Base-by-base conservation (phyloP, 2,888 invertebrate species). In the Stegophylla sp. region DNA sequence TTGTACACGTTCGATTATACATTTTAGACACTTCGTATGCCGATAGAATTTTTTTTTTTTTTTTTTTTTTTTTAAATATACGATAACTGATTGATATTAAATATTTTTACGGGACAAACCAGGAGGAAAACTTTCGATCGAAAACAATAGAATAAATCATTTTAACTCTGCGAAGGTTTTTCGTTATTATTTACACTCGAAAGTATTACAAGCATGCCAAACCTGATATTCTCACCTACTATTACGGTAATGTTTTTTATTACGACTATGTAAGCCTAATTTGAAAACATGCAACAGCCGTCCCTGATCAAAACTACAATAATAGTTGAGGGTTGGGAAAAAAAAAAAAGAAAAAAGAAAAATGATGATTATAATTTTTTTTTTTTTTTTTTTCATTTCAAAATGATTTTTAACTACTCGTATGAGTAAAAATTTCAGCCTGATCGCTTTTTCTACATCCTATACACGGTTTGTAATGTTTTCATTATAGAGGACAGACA, bases 211-310 rank as follows among this genome's bases (percentile, higher is more conserved):
- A 34, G 5, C 51, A 63, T 75, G 63, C 74, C 34, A 20, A 43
- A 28, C 13, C 26, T 45, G 26, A 28, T 45, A n/a, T n/a, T n/a
- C n/a, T 45, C 23, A 10, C 23, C 20, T 20, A 56, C 20, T 56
- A 56, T n/a, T 34, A 34, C 34, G 34, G 34, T 34, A 7, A 7
- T 34, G 7, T 34, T 34, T n/a, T n/a, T 9, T 53, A 53, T 7
- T 20, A 53, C 10, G 3, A 34, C 34, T 34, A 56, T 51, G 28
- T n/a, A n/a, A 69, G 43, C 41, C 56, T 26, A 69, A 43, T 69
- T 59, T 59, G 56, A 77, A 69, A 69, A 67, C 77, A 69, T 77
- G 77, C 77, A 69, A 13, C 20, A 69, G 28, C 17, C 77, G 45
- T 59, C 67, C 56, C 28, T 59, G n/a, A 10, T 41, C 1, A 43